Evolutionary conservation across 2,113 vertebrate genomes (phyloP).

Genomic region (Orthochromis malagaraziensis): DNA sequence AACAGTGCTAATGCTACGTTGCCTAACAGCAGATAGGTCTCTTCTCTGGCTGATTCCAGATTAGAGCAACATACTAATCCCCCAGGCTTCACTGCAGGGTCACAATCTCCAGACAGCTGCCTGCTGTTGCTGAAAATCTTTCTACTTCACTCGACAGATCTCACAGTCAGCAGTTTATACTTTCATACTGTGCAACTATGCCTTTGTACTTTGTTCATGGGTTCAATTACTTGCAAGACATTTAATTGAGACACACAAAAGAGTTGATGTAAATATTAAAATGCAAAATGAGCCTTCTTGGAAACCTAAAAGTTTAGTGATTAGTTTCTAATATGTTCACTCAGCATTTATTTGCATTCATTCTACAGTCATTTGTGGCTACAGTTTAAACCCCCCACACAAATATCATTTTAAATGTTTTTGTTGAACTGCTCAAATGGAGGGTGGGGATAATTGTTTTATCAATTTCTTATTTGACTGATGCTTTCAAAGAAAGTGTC

Average conservation of each 20-base stretch:
- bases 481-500: slow-evolving; percentile 27
- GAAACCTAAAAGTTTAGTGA: not conserved
- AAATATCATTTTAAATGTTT: not conserved
- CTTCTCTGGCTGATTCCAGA: slow-evolving; percentile 66
- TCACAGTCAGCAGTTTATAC: not conserved
- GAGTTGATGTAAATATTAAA: not conserved
- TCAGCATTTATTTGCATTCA: not conserved
- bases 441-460: not conserved
- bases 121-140: slow-evolving; percentile 33
- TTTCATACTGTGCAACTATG: not conserved
- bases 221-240: not conserved
- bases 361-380: not conserved
- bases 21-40: slow-evolving; percentile 50
- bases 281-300: not conserved
- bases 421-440: not conserved
- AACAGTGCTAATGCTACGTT: slow-evolving; percentile 50
- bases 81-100: slow-evolving; percentile 49
- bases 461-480: slow-evolving; percentile 17
- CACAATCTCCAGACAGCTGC: slow-evolving; percentile 60
- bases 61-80: slow-evolving; percentile 70
- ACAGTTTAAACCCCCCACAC: accelerated
- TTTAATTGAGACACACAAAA: not conserved
- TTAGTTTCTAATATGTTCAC: not conserved
- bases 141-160: not conserved
- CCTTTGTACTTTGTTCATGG: not conserved